Percentiles rank a stretch among this genome's conserved stretches.
phyloP scores from a whole-genome alignment of 1,140 invertebrate genomes.

The Nasonia vitripennis region DNA sequence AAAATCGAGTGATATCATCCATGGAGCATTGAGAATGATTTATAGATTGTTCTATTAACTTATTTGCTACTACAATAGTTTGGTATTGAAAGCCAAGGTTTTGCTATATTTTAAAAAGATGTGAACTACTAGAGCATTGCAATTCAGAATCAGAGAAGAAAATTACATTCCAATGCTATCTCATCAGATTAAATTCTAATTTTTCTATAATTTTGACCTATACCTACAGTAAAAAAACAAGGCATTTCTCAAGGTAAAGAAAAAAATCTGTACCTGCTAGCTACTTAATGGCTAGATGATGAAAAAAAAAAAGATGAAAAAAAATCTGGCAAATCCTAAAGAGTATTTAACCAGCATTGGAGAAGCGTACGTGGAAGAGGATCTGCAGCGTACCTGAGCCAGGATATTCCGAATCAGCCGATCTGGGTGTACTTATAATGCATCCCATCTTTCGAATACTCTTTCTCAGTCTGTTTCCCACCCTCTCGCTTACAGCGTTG shows the following conservation, averaged over 20 bases:
- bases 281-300: background rate
- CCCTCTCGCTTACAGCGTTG: slow-evolving; percentile 23
- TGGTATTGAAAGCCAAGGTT: background rate
- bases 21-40: background rate
- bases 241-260: background rate
- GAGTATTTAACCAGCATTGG: background rate
- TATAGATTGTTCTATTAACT: background rate
- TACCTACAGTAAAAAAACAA: background rate
- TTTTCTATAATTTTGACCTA: too few species aligned
- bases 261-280: slow-evolving; percentile 13
- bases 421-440: slow-evolving; percentile 46
- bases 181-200: too few species aligned
- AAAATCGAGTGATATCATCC: slow-evolving; percentile 16
- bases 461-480: slow-evolving; percentile 48
- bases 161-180: background rate
- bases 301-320: slow-evolving; percentile 30
- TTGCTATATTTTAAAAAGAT: background rate
- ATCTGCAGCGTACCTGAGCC: slow-evolving; percentile 49
- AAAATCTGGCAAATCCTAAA: slow-evolving; percentile 4
- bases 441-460: slow-evolving; percentile 50
- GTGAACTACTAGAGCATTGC: background rate
- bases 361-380: slow-evolving; percentile 27
- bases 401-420: slow-evolving; percentile 47
- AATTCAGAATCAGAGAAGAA: slow-evolving; percentile 7
- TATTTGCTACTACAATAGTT: background rate